These are phyloP conservation scores for Sardinella longiceps DNA, from an alignment of 2,797 vertebrate genomes.

Conservation along the genomic window DNA sequence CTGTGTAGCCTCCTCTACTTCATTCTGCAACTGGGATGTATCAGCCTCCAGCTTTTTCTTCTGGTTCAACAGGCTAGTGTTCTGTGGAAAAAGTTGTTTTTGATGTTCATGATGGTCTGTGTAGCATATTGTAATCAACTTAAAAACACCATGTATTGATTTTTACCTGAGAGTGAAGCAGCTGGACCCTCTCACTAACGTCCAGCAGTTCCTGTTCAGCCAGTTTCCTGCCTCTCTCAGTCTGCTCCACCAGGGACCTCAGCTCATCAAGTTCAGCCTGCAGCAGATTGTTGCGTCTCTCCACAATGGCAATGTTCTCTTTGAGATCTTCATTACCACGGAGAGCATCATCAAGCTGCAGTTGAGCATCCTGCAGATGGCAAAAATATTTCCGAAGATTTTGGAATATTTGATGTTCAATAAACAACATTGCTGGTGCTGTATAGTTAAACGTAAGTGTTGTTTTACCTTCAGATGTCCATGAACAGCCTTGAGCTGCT, in stretches of 20 bases:
- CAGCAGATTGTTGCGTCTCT: conserved; percentile 71
- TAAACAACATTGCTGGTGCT: too few species aligned
- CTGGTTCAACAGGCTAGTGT: conserved; percentile 74
- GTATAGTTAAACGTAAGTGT: too few species aligned
- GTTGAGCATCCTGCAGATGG: background rate
- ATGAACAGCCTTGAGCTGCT: conserved; percentile 67
- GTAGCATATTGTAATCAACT: background rate
- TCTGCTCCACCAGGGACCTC: conserved; percentile 62
- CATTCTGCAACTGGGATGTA: conserved; percentile 70
- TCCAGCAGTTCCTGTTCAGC: conserved; percentile 78
- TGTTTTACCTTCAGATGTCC: conserved; percentile 62
- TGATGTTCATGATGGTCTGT: background rate
- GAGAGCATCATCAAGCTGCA: conserved; percentile 59
- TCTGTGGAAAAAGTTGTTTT: background rate
- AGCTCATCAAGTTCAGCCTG: conserved; percentile 71
- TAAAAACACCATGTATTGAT: background rate
- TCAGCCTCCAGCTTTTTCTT: conserved; percentile 79
- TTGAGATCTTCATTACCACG: conserved; percentile 69
- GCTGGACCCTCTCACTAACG: conserved; percentile 76
- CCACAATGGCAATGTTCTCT: conserved; percentile 66
- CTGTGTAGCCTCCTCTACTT: conserved; percentile 76
- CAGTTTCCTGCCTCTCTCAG: conserved; percentile 70
- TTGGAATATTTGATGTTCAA: too few species aligned
- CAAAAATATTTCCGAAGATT: conserved; percentile 43
- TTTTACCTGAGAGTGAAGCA: conserved; percentile 77